Conservation (phyloP, 2,888 invertebrate species). For the Volucella inflata region DNA sequence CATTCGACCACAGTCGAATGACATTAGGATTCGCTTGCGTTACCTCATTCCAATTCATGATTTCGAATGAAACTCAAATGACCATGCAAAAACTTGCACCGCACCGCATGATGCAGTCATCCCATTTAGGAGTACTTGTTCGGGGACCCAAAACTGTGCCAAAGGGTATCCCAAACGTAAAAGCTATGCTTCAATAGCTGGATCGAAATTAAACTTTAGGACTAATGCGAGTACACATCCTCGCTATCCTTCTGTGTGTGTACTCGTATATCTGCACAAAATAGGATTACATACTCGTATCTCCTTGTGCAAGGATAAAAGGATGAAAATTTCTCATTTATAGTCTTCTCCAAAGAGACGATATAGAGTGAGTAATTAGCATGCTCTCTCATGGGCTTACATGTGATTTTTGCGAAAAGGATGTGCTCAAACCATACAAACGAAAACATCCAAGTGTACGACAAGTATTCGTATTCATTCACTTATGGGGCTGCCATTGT, state of each 20-base stretch:
- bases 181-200: constrained; percentile 6
- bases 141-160: constrained; percentile 1
- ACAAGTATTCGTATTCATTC: too few relatives aligned
- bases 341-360: neutral
- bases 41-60: too few relatives aligned
- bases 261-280: neutral
- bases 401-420: constrained; percentile 11
- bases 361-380: constrained; percentile 44
- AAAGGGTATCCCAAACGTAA: neutral
- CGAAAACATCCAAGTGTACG: too few relatives aligned
- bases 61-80: too few relatives aligned
- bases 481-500: neutral
- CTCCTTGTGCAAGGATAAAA: constrained; percentile 25
- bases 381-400: constrained; percentile 34
- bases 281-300: neutral
- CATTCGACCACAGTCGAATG: too few relatives aligned
- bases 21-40: too few relatives aligned
- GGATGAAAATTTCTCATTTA: constrained; percentile 41
- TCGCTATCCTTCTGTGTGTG: neutral
- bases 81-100: neutral
- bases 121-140: constrained; percentile 4
- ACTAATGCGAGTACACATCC: too few relatives aligned
- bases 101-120: neutral
- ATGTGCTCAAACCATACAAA: too few relatives aligned
- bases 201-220: neutral